A percentile compares a stretch with the other conserved stretches of the same genome.
These are phyloP conservation scores for Pristionchus maxplancki DNA, from an alignment of 2,888 invertebrate species.

Conservation along the genomic window DNA sequence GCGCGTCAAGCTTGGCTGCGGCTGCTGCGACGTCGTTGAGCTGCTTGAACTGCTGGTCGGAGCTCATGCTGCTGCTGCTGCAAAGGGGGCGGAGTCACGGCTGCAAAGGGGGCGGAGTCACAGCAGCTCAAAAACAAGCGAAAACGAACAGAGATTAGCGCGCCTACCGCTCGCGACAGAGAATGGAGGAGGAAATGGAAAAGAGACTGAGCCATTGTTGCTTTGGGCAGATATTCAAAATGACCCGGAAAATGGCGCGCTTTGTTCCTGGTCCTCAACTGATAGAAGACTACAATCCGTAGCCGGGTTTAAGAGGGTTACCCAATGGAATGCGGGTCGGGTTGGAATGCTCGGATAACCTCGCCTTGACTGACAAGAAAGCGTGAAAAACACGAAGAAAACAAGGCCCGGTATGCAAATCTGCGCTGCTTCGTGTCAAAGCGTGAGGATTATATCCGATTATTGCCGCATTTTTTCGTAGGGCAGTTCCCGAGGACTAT, in stretches of 20 bases:
- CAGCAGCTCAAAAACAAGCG: neutral
- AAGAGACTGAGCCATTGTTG: neutral
- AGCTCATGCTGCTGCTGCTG: neutral
- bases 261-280: neutral
- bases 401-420: neutral
- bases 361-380: neutral
- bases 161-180: neutral
- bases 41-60: slow-evolving; percentile 33
- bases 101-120: neutral
- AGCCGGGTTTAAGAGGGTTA: neutral
- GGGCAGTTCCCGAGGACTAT: neutral
- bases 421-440: neutral
- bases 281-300: neutral
- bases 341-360: neutral
- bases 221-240: neutral
- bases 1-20: slow-evolving; percentile 33
- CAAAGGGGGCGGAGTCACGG: neutral
- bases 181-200: neutral
- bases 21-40: neutral
- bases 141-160: neutral
- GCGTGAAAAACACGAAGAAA: neutral
- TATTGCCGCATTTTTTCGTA: slow-evolving; percentile 17
- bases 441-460: neutral
- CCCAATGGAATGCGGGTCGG: neutral
- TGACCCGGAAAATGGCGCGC: neutral